Conservation (phyloP, 1,140 invertebrate genomes). For the Ceratosolen fusciceps region DNA sequence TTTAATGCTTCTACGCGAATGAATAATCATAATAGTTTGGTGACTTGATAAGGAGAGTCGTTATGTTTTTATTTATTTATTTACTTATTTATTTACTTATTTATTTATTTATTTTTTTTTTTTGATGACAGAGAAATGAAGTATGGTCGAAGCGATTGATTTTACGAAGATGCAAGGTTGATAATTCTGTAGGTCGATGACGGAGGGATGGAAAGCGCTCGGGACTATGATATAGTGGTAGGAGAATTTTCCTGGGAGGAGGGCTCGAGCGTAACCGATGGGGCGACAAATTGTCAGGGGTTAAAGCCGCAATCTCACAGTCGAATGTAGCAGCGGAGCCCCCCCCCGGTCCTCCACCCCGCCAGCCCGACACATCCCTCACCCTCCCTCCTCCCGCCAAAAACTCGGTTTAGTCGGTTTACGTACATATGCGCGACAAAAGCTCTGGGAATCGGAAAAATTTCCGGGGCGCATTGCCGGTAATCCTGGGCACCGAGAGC, state of each 20-base stretch:
- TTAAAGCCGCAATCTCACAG: constrained; percentile 41
- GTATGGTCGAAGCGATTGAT: neutral
- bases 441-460: constrained; percentile 46
- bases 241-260: no score
- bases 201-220: no score
- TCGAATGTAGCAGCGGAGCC: constrained; percentile 30
- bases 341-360: no score
- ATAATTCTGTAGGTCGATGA: neutral
- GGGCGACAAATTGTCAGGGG: constrained; percentile 34
- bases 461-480: constrained; percentile 28
- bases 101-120: no score
- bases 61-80: no score
- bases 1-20: no score
- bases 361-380: no score
- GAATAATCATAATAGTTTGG: no score
- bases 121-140: no score
- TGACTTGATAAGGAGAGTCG: no score
- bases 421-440: constrained; percentile 46
- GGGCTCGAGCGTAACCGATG: neutral
- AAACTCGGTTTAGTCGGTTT: neutral
- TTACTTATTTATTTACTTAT: no score
- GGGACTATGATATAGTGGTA: neutral
- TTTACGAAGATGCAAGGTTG: neutral
- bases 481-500: constrained; percentile 36
- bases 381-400: no score